Evolutionary conservation across 2,113 vertebrate genomes (phyloP).

Genomic region (Actenoides hombroni): DNA sequence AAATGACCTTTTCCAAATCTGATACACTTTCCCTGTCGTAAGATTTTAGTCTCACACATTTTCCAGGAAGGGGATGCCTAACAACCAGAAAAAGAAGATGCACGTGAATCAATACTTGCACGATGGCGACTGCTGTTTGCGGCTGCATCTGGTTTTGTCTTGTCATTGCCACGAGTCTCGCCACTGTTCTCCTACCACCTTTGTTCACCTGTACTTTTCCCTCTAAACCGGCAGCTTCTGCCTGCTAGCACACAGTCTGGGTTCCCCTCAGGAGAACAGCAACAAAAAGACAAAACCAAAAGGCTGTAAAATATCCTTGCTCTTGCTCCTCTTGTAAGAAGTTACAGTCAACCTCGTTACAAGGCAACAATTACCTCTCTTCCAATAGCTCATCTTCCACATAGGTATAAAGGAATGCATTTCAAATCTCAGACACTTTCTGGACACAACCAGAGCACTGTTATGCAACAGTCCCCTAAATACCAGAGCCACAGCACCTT

Average conservation of each 20-base stretch:
- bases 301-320: background rate
- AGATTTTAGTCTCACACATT: background rate
- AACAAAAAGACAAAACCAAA: background rate
- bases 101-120: fast-evolving
- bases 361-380: background rate
- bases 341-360: background rate
- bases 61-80: background rate
- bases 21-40: background rate
- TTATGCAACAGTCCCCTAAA: background rate
- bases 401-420: background rate
- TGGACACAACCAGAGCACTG: background rate
- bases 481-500: background rate
- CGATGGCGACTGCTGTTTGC: background rate
- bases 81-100: background rate
- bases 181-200: background rate
- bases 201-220: background rate
- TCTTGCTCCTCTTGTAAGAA: background rate
- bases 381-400: background rate
- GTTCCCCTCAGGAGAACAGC: background rate
- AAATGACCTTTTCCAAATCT: background rate
- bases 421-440: background rate
- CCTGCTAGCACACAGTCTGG: background rate
- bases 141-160: background rate
- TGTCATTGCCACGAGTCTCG: background rate
- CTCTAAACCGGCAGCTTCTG: background rate